Percentiles rank a stretch among this genome's conserved stretches.
These are phyloP conservation scores for Pantelozetes paolii DNA, from an alignment of 2,888 invertebrate species.

Conservation along the genomic window DNA sequence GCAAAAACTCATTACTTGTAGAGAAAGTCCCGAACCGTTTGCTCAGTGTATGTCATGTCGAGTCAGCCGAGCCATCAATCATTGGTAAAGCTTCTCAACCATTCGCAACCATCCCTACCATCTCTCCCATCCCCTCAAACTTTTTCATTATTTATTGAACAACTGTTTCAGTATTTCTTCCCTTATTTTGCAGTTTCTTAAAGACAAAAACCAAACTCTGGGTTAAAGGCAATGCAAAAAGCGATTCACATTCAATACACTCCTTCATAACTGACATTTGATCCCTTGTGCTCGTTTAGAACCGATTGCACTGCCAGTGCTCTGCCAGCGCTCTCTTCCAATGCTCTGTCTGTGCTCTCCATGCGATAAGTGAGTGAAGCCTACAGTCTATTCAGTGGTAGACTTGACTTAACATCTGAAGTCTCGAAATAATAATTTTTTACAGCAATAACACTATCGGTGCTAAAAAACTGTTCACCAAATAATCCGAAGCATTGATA, in stretches of 20 bases:
- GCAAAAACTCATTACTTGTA: neutral
- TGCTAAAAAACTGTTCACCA: neutral
- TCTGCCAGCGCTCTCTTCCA: neutral
- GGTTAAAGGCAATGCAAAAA: neutral
- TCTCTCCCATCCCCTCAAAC: conserved; percentile 1
- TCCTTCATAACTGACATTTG: conserved; percentile 37
- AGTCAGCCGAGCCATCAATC: conserved; percentile 33
- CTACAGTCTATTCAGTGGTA: conserved; percentile 13
- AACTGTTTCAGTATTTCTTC: conserved; percentile 11
- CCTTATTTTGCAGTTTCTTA: conserved; percentile 9
- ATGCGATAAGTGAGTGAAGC: neutral
- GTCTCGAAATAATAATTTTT: conserved; percentile 1
- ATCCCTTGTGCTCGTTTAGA: conserved; percentile 31
- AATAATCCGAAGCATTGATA: conserved; percentile 9
- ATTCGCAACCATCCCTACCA: no score
- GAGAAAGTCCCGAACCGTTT: conserved; percentile 11
- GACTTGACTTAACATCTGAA: neutral
- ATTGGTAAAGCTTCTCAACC: neutral
- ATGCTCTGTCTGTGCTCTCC: neutral
- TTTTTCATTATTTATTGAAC: conserved; percentile 35
- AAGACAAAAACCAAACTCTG: neutral
- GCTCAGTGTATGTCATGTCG: conserved; percentile 32
- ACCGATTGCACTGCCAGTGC: conserved; percentile 7
- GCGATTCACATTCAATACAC: conserved; percentile 19
- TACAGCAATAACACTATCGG: conserved; percentile 23